phyloP scores from a whole-genome alignment of 2,113 vertebrate genomes.

The Elephas maximus region DNA sequence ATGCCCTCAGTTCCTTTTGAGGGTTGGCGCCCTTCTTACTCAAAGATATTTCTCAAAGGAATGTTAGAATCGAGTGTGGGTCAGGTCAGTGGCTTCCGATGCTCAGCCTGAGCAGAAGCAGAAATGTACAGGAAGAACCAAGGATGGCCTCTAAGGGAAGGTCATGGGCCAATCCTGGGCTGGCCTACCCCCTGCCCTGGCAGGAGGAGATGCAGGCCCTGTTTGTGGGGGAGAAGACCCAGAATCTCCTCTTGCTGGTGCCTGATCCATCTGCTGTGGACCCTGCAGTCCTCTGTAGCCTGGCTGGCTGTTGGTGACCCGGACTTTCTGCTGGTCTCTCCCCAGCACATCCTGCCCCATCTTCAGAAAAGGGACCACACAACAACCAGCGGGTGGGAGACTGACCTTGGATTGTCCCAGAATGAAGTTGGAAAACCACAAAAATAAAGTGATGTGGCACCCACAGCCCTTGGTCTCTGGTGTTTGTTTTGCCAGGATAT shows the following conservation, averaged over 20 bases:
- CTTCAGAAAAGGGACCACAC: background rate
- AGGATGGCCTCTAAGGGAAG: background rate
- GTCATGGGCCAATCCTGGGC: background rate
- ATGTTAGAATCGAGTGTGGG: background rate
- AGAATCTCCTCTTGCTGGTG: background rate
- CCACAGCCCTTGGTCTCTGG: conserved; percentile 30
- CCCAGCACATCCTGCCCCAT: background rate
- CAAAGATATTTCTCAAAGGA: conserved; percentile 40
- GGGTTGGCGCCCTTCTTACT: background rate
- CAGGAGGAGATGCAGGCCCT: background rate
- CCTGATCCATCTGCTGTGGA: background rate
- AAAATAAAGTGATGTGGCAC: conserved; percentile 74
- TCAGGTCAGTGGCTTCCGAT: background rate
- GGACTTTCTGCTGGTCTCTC: background rate
- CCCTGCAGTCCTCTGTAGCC: background rate
- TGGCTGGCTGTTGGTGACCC: background rate
- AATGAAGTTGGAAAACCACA: conserved; percentile 57
- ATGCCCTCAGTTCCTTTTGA: conserved; percentile 15
- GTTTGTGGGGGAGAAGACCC: background rate
- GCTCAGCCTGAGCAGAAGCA: background rate
- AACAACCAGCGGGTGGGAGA: background rate
- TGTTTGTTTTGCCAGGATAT: conserved; percentile 46
- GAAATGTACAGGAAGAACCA: background rate
- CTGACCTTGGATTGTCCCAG: conserved; percentile 22
- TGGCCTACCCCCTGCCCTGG: too few species aligned